Conservation (phyloP, 2,113 vertebrate species). For the Struthidea cinerea region DNA sequence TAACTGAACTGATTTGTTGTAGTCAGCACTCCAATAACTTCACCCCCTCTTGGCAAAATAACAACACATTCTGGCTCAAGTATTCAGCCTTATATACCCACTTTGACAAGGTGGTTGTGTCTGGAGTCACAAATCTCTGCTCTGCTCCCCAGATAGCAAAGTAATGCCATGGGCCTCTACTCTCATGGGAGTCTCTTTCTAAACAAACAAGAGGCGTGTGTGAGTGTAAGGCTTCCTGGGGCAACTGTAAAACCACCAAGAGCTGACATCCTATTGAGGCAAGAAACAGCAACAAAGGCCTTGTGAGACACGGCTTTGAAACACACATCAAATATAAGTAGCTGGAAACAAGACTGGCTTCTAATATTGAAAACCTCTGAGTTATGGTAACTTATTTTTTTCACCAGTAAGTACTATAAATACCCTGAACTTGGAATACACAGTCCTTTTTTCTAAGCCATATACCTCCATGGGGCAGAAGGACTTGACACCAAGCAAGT, state of each 20-base stretch:
- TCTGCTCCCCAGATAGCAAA: neutral
- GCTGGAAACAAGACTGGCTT: neutral
- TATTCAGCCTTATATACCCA: neutral
- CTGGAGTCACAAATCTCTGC: neutral
- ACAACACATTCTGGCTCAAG: neutral
- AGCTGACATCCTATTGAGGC: neutral
- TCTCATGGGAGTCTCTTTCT: neutral
- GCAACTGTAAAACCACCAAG: neutral
- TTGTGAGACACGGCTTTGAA: neutral
- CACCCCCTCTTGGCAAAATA: neutral
- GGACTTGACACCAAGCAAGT: neutral
- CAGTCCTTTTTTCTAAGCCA: neutral
- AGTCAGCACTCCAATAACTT: neutral
- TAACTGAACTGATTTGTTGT: neutral
- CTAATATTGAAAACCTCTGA: neutral
- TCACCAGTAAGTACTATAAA: neutral
- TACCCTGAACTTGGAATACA: neutral
- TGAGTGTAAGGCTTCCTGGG: neutral
- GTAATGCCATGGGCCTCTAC: neutral
- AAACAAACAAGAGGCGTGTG: neutral
- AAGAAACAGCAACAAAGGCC: neutral
- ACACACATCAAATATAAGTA: neutral
- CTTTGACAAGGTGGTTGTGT: neutral
- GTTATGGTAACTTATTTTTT: neutral
- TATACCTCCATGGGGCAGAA: neutral